These are phyloP conservation scores for Gymnocheta viridis DNA, from an alignment of 2,888 invertebrate genomes.

Conservation along the genomic window DNA sequence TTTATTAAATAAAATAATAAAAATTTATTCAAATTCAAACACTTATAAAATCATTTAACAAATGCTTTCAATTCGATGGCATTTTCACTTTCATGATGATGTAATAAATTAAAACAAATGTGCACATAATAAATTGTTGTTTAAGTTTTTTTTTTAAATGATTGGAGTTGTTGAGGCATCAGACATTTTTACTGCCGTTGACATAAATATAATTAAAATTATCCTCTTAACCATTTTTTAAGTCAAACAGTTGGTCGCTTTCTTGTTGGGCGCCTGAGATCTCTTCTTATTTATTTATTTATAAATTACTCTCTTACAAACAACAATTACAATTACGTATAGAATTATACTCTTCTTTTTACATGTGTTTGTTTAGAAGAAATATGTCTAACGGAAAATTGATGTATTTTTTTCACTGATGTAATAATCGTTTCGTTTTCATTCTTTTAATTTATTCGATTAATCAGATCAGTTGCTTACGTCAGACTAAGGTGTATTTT, in stretches of 20 bases:
- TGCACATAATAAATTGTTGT: background rate
- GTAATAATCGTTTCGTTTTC: slow-evolving; percentile 24
- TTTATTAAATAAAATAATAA: background rate
- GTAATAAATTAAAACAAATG: slow-evolving; percentile 37
- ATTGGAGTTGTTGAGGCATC: background rate
- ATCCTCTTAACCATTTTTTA: slow-evolving; percentile 12
- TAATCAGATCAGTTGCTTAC: background rate
- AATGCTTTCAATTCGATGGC: background rate
- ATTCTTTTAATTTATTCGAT: slow-evolving; percentile 47
- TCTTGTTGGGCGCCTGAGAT: slow-evolving; percentile 76
- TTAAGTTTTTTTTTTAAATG: background rate
- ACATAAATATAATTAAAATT: no score
- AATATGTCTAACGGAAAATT: slow-evolving; percentile 1
- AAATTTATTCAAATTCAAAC: slow-evolving; percentile 8
- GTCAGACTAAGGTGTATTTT: background rate
- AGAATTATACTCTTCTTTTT: background rate
- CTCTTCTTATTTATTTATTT: slow-evolving; percentile 64
- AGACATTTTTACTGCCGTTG: background rate
- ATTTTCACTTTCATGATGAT: slow-evolving; percentile 31
- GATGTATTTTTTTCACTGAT: slow-evolving; percentile 14
- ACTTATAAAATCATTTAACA: slow-evolving; percentile 13
- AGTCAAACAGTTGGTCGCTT: slow-evolving; percentile 74
- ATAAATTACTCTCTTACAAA: slow-evolving; percentile 22
- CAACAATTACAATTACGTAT: background rate
- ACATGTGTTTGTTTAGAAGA: background rate